Evolutionary conservation across 2,888 invertebrate species (phyloP), one percentile per base, ranked within the genome.

Genomic region (Melinaea marsaeus): DNA sequence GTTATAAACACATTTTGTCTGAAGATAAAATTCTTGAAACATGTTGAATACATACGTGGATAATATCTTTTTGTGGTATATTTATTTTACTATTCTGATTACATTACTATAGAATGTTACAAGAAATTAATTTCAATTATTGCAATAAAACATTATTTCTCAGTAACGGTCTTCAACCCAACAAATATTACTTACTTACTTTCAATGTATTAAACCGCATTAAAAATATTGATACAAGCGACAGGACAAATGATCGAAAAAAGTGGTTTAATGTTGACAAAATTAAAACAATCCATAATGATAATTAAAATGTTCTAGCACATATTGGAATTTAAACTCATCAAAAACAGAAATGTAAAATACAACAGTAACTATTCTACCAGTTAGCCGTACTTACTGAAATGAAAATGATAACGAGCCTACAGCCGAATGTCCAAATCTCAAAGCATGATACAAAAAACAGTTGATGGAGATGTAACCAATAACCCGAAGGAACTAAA

Each of bases 31-130:
- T 22, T 22, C 22, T 22, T 22, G 22, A 22, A 22, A 22, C 22
- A 22, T 22, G 22, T 22, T 22, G 22, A 22, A 22, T 22, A 22
- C 22, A 1, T 1, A 22, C 22, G 22, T 22, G 22, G 1, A 22
- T 22, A 22, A 22, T 22, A 22, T 22, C 22, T 22, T 22, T 22
- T 22, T 22, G 22, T 22, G 22, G 22, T 22, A 22, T 22, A 22
- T 22, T 22, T 22, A 22, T 22, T 22, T 22, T 22, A 22, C 22
- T 22, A 22, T 22, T 22, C 22, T 94, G 94, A 0, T 97, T 96
- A 81, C 97, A 97, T 81, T 97, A 96, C 96, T 95, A 7, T 95
- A 93, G 79, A 95, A 97, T 37, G 7, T 37, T 37, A 37, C 37
- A 37, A 6, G 7, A 37, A 37, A 37, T 37, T 37, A 4, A 42